Evolutionary conservation across 2,888 invertebrate genomes (phyloP).

Genomic region (Uropetala carovei): DNA sequence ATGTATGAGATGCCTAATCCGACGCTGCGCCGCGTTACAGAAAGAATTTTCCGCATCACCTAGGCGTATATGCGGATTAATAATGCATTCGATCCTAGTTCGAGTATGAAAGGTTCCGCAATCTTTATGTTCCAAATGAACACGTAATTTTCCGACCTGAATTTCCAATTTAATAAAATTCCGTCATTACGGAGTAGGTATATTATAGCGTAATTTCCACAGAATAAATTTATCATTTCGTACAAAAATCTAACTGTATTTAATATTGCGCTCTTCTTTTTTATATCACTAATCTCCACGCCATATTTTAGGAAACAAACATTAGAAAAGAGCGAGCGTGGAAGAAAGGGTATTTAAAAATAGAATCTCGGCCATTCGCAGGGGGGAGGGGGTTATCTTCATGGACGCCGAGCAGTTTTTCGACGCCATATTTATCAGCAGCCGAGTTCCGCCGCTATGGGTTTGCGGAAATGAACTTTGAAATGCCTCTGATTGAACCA

Average conservation of each 20-base stretch:
- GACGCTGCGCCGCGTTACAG: background rate
- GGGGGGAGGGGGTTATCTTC: background rate
- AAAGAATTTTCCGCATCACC: background rate
- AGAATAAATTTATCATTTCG: too few species aligned
- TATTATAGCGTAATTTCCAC: too few species aligned
- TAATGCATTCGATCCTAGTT: background rate
- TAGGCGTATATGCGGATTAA: background rate
- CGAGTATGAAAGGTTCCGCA: background rate
- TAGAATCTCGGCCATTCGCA: background rate
- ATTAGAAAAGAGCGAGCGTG: background rate
- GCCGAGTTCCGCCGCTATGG: background rate
- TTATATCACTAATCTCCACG: background rate
- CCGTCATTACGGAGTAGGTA: too few species aligned
- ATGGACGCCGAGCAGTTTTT: background rate
- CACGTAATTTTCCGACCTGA: background rate
- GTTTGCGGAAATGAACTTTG: slow-evolving; percentile 14
- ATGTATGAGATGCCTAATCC: too few species aligned
- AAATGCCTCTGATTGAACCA: slow-evolving; percentile 13
- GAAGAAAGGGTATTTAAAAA: background rate
- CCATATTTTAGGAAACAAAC: background rate
- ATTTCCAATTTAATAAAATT: background rate
- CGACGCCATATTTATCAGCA: background rate
- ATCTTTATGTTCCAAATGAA: background rate
- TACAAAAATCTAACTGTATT: too few species aligned
- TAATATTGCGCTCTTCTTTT: too few species aligned